Percentiles rank a stretch among this genome's conserved stretches.
phyloP scores from a whole-genome alignment of 2,113 vertebrate species.

The Ochotona curzoniae region DNA sequence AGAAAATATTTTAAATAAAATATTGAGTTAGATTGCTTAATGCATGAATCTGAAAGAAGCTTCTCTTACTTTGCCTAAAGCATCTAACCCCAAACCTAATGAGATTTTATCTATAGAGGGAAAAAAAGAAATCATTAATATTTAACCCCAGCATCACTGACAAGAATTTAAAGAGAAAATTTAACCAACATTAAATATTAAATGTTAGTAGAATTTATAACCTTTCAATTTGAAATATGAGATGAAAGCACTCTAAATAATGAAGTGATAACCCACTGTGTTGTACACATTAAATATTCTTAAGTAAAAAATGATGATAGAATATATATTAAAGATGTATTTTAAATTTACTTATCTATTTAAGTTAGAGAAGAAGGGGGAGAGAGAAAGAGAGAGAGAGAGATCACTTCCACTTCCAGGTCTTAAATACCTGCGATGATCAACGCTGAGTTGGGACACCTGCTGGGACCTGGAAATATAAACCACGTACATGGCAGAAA shows the following conservation, averaged over 20 bases:
- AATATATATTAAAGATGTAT: neutral
- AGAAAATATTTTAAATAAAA: slow-evolving; percentile 44
- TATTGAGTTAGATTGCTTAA: neutral
- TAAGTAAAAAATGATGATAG: neutral
- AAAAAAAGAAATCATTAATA: slow-evolving; percentile 23
- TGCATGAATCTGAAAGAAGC: neutral
- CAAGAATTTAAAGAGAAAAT: neutral
- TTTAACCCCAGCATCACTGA: slow-evolving; percentile 12
- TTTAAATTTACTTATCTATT: neutral
- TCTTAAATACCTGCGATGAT: too few species aligned
- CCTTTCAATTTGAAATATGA: neutral
- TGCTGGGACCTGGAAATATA: too few species aligned
- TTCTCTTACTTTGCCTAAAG: neutral
- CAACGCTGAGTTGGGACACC: too few species aligned
- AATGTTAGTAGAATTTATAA: slow-evolving; percentile 17
- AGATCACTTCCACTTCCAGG: too few species aligned
- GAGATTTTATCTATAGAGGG: neutral
- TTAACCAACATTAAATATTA: slow-evolving; percentile 9
- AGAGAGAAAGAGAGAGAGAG: too few species aligned
- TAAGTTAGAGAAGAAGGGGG: too few species aligned
- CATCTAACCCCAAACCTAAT: slow-evolving; percentile 16
- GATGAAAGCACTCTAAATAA: slow-evolving; percentile 2
- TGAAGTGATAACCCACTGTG: neutral
- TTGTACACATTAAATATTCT: slow-evolving; percentile 18
- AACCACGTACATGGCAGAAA: too few species aligned